Conservation (phyloP, 2,797 vertebrate genomes). For the Leuciscus waleckii region DNA sequence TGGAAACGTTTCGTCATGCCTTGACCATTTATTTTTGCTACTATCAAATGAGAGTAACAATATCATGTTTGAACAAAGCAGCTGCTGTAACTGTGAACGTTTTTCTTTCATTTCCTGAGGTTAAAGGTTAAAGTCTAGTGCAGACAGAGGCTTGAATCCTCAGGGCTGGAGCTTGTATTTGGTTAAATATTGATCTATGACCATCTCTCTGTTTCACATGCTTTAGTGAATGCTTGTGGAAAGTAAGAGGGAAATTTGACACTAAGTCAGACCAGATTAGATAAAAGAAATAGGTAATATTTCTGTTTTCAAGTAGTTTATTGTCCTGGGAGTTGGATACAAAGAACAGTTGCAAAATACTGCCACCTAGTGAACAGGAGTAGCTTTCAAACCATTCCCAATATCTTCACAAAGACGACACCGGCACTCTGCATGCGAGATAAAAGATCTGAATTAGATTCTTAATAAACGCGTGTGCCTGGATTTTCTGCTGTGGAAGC, state of each 20-base stretch:
- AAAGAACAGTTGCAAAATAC: constrained; percentile 3
- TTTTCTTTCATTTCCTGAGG: constrained; percentile 58
- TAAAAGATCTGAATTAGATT: not conserved
- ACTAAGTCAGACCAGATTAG: constrained; percentile 16
- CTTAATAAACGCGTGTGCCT: not conserved
- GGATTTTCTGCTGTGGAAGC: constrained; percentile 13
- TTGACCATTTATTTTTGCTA: not conserved
- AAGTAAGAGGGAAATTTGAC: constrained; percentile 3
- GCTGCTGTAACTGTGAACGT: constrained; percentile 31
- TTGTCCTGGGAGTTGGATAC: not conserved
- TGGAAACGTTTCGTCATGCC: not conserved
- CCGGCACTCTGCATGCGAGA: not conserved
- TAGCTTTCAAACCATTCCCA: not conserved
- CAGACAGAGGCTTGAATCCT: constrained; percentile 33
- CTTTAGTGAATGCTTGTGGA: constrained; percentile 9
- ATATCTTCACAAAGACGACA: not conserved
- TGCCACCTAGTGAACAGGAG: constrained; percentile 49
- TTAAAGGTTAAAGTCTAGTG: constrained; percentile 46
- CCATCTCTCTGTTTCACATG: not conserved
- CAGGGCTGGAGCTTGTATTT: constrained; percentile 9
- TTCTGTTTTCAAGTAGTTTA: constrained; percentile 3
- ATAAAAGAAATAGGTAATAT: not conserved
- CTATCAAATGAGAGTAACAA: constrained; percentile 15
- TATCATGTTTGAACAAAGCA: not conserved
- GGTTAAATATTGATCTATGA: constrained; percentile 8